Percentiles rank a stretch among this genome's conserved stretches.
Conservation (phyloP, 2,113 vertebrate genomes). For the Equus quagga region DNA sequence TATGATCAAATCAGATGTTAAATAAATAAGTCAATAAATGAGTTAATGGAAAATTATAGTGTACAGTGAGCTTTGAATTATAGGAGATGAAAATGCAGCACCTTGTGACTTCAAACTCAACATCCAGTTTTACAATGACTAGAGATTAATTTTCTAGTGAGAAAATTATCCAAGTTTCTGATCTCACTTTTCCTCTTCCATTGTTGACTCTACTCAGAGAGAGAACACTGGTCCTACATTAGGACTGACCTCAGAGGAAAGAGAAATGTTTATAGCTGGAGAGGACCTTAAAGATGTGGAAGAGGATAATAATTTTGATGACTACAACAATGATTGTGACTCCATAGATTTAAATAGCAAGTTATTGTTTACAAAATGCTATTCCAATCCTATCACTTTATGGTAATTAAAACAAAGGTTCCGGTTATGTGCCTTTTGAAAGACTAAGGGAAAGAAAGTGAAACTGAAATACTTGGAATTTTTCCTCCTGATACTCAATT, state of each 20-base stretch:
- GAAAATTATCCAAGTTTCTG: slow-evolving; percentile 11
- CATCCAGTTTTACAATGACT: neutral
- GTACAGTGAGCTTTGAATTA: neutral
- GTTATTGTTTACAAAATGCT: slow-evolving; percentile 42
- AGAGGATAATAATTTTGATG: neutral
- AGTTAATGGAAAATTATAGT: neutral
- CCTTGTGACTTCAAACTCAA: neutral
- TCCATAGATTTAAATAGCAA: neutral
- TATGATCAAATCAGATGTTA: neutral
- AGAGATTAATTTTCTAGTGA: slow-evolving; percentile 8
- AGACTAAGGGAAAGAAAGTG: slow-evolving; percentile 47
- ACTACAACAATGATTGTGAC: neutral
- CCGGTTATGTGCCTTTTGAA: slow-evolving; percentile 4
- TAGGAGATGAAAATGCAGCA: neutral
- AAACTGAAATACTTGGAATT: slow-evolving; percentile 55
- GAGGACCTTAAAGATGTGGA: neutral
- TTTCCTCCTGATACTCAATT: neutral
- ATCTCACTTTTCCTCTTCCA: neutral
- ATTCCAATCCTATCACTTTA: slow-evolving; percentile 2
- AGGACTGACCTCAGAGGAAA: slow-evolving; percentile 61
- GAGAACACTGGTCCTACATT: neutral
- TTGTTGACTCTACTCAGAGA: neutral
- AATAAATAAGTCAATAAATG: neutral
- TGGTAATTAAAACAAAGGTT: neutral
- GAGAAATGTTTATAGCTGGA: slow-evolving; percentile 34